phyloP scores from a whole-genome alignment of 64 coral and sea anemone species.

The Hydrozoanthus tunicans region DNA sequence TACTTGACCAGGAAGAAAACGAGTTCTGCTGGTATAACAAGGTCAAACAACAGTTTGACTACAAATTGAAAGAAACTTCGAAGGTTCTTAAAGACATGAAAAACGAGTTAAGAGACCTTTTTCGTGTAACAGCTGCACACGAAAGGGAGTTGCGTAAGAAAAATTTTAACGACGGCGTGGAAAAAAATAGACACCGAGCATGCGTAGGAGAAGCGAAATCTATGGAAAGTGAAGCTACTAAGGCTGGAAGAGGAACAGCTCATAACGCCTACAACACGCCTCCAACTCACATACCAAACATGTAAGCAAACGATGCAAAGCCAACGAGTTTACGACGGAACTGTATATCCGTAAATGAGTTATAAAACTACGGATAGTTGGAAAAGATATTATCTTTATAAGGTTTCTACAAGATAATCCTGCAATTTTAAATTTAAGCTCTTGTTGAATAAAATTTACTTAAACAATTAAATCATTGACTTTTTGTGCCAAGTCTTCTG shows the following conservation, averaged over 20 bases:
- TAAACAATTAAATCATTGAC: too few species aligned
- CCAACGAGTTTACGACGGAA: too few species aligned
- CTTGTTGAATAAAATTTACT: too few species aligned
- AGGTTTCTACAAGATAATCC: too few species aligned
- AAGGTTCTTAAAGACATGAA: not conserved
- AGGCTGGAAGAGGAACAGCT: not conserved
- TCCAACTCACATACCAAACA: too few species aligned
- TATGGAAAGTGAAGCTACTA: not conserved
- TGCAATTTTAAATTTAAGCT: too few species aligned
- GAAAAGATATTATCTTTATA: too few species aligned
- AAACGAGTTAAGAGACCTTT: not conserved
- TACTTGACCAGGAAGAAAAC: conserved; percentile 29
- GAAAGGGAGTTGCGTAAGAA: not conserved
- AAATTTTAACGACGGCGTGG: not conserved
- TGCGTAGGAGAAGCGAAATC: not conserved
- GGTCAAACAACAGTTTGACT: not conserved
- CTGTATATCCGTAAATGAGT: too few species aligned
- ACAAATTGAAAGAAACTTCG: not conserved
- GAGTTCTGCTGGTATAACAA: conserved; percentile 31
- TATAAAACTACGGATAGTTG: too few species aligned
- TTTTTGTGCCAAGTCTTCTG: too few species aligned
- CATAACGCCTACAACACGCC: too few species aligned
- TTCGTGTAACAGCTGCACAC: not conserved
- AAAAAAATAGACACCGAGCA: not conserved
- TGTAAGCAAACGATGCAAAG: too few species aligned